Evolutionary conservation across 2,888 invertebrate species (phyloP).

Genomic region (Tuberolachnus salignus): DNA sequence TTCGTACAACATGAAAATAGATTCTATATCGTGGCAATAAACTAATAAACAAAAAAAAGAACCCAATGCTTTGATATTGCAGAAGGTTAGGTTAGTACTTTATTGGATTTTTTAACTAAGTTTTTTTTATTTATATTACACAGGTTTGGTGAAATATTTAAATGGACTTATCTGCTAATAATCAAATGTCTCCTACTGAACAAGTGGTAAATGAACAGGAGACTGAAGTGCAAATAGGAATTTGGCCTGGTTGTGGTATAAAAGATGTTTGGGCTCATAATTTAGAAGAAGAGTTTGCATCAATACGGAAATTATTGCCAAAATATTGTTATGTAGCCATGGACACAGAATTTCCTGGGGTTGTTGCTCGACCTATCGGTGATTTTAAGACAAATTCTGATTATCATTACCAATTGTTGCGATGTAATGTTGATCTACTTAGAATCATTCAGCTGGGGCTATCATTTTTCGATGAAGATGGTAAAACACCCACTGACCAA

Average conservation of each 20-base stretch:
- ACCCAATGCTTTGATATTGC: too few species aligned
- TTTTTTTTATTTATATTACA: conserved; percentile 28
- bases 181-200: conserved; percentile 41
- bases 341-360: conserved; percentile 99
- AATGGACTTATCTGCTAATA: conserved; percentile 34
- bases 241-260: conserved; percentile 80
- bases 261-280: conserved; percentile 98
- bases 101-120: too few species aligned
- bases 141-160: conserved; percentile 15
- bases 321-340: conserved; percentile 71
- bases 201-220: conserved; percentile 36
- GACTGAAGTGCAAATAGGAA: conserved; percentile 32
- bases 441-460: conserved; percentile 96
- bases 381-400: conserved; percentile 90
- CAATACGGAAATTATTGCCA: conserved; percentile 78
- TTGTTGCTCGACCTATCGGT: conserved; percentile 95
- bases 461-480: conserved; percentile 97
- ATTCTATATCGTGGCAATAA: too few species aligned
- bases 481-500: conserved; percentile 85
- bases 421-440: conserved; percentile 96
- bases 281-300: conserved; percentile 94
- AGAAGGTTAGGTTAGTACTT: too few species aligned
- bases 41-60: too few species aligned
- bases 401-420: conserved; percentile 90
- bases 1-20: too few species aligned